phyloP scores from a whole-genome alignment of 1,140 invertebrate genomes.

The Sitophilus oryzae region DNA sequence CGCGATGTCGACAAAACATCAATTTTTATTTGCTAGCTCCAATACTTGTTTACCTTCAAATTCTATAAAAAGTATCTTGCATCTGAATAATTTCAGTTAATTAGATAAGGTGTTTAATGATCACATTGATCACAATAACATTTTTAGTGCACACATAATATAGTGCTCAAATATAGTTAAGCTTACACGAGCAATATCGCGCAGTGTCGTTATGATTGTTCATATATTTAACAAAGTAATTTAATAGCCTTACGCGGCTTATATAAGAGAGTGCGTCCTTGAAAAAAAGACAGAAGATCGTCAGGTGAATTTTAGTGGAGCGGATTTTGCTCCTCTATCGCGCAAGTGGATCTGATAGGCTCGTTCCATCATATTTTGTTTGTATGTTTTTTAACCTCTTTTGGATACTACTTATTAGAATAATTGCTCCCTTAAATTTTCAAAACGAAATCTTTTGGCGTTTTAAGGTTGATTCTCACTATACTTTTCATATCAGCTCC shows the following conservation, averaged over 20 bases:
- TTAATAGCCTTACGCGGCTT: conserved; percentile 10
- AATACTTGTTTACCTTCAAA: conserved; percentile 14
- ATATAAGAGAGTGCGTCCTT: conserved; percentile 17
- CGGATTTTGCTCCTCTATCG: too few species aligned
- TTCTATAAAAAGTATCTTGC: conserved; percentile 4
- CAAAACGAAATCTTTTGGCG: too few species aligned
- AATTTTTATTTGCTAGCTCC: not conserved
- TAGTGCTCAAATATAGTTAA: too few species aligned
- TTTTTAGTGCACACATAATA: too few species aligned
- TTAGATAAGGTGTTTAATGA: not conserved
- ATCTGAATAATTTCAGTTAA: too few species aligned
- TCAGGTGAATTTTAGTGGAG: conserved; percentile 12
- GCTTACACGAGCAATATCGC: not conserved
- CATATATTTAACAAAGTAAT: conserved; percentile 16
- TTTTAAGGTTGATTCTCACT: too few species aligned
- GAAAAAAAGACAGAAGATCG: conserved; percentile 6
- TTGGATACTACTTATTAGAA: too few species aligned
- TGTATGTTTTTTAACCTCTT: too few species aligned
- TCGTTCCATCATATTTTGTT: too few species aligned
- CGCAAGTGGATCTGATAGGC: too few species aligned
- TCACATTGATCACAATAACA: not conserved
- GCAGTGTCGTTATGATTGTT: conserved; percentile 10
- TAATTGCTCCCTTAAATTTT: too few species aligned
- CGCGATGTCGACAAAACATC: not conserved
- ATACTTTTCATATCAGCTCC: too few species aligned